phyloP scores from a whole-genome alignment of 2,113 vertebrate species.

The Phycodurus eques region DNA sequence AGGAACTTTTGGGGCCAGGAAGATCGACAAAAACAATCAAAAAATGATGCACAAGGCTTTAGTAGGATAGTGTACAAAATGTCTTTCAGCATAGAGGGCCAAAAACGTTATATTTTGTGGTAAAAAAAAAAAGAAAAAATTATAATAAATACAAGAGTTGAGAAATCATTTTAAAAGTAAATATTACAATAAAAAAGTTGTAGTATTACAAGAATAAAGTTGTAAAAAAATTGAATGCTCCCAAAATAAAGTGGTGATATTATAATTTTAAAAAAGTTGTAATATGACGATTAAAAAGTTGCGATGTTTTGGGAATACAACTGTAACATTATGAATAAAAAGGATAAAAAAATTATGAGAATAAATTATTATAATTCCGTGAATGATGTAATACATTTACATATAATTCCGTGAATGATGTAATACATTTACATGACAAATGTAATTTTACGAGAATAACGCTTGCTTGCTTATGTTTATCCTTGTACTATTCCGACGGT shows the following conservation, averaged over 20 bases:
- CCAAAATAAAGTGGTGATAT: no score
- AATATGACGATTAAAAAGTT: not conserved
- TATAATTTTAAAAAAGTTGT: no score
- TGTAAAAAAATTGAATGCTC: no score
- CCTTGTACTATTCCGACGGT: no score
- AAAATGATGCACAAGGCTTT: not conserved
- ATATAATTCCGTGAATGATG: not conserved
- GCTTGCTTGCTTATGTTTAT: no score
- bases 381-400: not conserved
- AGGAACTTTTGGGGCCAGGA: conserved; percentile 34
- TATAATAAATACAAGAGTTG: not conserved
- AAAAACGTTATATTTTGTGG: not conserved
- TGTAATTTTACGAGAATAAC: not conserved
- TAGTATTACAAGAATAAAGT: not conserved
- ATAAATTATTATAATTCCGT: not conserved
- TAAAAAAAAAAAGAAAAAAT: not conserved
- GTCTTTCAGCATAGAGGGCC: not conserved
- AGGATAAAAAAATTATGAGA: not conserved
- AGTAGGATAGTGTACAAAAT: not conserved
- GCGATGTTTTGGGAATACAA: not conserved
- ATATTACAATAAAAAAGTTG: not conserved
- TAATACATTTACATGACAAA: not conserved
- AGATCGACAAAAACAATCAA: conserved; percentile 3
- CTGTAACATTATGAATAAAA: not conserved
- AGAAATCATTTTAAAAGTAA: not conserved